Evolutionary conservation across 1,140 invertebrate genomes (phyloP), one percentile per base, ranked within the genome.

Genomic region (Macrosteles quadrilineatus): DNA sequence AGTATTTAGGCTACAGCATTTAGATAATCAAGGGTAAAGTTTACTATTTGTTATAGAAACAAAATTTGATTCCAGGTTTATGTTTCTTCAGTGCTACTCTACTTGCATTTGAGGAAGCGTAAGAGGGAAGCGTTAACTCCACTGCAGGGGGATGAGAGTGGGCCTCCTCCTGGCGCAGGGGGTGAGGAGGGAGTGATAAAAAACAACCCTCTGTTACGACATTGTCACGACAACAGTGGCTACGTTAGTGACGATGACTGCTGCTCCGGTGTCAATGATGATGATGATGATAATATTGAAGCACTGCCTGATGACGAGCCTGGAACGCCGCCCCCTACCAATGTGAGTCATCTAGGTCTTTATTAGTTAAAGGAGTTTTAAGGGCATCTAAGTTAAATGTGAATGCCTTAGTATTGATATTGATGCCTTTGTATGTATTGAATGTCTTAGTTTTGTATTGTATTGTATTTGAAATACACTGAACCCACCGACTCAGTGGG

Each of bases 41-140:
- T n/a, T n/a, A n/a, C n/a, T n/a, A n/a, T n/a, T n/a, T n/a, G n/a
- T n/a, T n/a, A n/a, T n/a, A n/a, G n/a, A n/a, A n/a, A n/a, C n/a
- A n/a, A n/a, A n/a, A n/a, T n/a, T n/a, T n/a, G n/a, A n/a, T n/a
- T n/a, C n/a, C n/a, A 36, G 32, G 32, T 93, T 72, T 95, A 95
- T 75, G 87, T 94, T 1, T 88, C 90, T 0, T 93, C 91, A 14
- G 88, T 95, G 3, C 89, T 92, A 23, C 82, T 94, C 0, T 95
- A 93, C 76, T 78, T 95, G 6, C 90, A 92, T 74, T 86, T 90
- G 59, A 85, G 87, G 72, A 81, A 70, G 45, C 64, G 63, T 36
- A 55, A 74, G 45, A 53, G 40, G 43, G 50, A 70, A 40, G 40
- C 23, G 19, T 14, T 36, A 4, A 36, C 32, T 6, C 32, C 32